phyloP scores from a whole-genome alignment of 1,140 invertebrate species.

The Papilio polytes region DNA sequence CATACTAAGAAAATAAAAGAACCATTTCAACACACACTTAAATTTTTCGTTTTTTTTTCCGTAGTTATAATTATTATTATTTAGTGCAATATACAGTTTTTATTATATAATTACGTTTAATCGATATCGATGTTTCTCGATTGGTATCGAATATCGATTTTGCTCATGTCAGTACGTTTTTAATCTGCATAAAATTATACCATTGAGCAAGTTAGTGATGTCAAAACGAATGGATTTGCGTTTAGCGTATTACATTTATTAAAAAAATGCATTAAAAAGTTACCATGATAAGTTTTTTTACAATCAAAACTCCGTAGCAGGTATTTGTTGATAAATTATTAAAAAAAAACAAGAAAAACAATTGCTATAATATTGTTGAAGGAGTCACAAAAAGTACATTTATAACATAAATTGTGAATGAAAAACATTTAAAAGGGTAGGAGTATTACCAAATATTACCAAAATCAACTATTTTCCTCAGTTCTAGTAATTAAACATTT shows the following conservation, averaged over 20 bases:
- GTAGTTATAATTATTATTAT: conserved; percentile 47
- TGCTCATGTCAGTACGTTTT: conserved; percentile 32
- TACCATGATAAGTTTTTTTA: too few species aligned
- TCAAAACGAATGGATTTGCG: not conserved
- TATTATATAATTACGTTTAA: conserved; percentile 45
- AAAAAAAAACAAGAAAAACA: too few species aligned
- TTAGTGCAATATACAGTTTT: conserved; percentile 69
- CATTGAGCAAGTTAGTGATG: conserved; percentile 64
- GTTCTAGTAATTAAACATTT: too few species aligned
- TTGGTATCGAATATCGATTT: conserved; percentile 43
- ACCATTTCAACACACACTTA: conserved; percentile 60
- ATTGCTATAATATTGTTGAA: too few species aligned
- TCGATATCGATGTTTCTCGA: conserved; percentile 39
- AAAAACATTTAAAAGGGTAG: too few species aligned
- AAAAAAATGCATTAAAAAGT: too few species aligned
- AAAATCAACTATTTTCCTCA: too few species aligned
- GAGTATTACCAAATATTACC: too few species aligned
- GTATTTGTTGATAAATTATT: too few species aligned
- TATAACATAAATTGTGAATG: too few species aligned
- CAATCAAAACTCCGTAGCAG: too few species aligned
- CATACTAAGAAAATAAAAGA: conserved; percentile 67
- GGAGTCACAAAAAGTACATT: too few species aligned
- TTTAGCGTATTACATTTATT: conserved; percentile 8
- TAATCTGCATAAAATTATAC: conserved; percentile 42
- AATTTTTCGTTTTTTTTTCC: conserved; percentile 45